A percentile compares a stretch with the other conserved stretches of the same genome.
phyloP scores from a whole-genome alignment of 1,140 invertebrate genomes.

The Planococcus citri region DNA sequence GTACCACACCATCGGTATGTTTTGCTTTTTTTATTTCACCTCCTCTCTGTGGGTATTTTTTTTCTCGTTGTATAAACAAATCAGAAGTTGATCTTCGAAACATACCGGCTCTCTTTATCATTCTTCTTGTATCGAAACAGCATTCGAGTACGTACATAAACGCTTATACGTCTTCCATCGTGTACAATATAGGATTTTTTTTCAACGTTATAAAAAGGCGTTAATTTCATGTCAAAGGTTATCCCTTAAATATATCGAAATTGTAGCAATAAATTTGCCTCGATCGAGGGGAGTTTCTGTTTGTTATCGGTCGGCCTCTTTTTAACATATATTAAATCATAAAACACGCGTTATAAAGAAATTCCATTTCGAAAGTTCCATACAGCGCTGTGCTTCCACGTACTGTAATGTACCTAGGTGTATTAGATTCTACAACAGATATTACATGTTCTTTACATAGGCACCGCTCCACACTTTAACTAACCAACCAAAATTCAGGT shows the following conservation, averaged over 20 bases:
- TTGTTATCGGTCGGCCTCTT: constrained; percentile 8
- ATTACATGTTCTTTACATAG: too few species aligned
- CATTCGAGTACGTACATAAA: not conserved
- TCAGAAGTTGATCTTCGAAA: not conserved
- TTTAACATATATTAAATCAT: constrained; percentile 11
- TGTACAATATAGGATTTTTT: not conserved
- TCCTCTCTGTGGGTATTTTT: not conserved
- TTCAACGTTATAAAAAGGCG: not conserved
- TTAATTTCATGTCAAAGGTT: constrained; percentile 18
- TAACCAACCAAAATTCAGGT: not conserved
- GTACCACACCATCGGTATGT: not conserved
- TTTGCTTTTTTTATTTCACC: not conserved
- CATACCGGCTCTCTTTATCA: too few species aligned
- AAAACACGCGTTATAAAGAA: constrained; percentile 9
- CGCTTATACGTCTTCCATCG: not conserved
- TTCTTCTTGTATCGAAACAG: too few species aligned
- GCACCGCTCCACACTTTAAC: too few species aligned
- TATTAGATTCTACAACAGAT: too few species aligned
- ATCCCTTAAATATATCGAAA: constrained; percentile 17
- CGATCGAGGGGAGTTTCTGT: not conserved
- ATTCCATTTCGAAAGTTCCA: not conserved
- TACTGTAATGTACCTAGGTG: too few species aligned
- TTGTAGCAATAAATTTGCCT: constrained; percentile 17
- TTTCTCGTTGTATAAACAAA: not conserved
- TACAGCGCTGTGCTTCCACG: not conserved